Percentiles rank a stretch among this genome's conserved stretches.
phyloP scores from a whole-genome alignment of 2,113 vertebrate genomes.

The Vulpes lagopus region DNA sequence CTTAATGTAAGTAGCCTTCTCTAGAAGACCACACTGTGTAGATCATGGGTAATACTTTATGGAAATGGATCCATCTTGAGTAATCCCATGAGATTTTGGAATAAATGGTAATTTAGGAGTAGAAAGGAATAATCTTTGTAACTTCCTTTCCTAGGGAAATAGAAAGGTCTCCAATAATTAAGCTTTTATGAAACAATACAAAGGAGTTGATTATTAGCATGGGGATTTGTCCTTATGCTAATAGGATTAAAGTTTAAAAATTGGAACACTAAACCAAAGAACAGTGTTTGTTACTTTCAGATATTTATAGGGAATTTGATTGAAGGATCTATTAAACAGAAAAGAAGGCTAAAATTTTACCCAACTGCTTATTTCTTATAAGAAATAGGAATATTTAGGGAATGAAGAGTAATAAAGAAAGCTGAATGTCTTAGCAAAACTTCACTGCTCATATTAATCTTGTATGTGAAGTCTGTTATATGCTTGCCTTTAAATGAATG shows the following conservation, averaged over 20 bases:
- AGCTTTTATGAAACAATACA: conserved; percentile 49
- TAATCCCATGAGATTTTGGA: background rate
- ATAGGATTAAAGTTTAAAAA: conserved; percentile 61
- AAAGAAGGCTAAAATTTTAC: conserved; percentile 27
- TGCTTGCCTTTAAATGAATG: conserved; percentile 70
- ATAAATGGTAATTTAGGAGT: background rate
- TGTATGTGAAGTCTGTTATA: conserved; percentile 57
- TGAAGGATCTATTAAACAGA: background rate
- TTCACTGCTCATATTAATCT: conserved; percentile 62
- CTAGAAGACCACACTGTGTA: background rate
- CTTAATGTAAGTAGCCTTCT: background rate
- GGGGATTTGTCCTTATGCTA: conserved; percentile 21
- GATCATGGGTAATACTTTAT: background rate
- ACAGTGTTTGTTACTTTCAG: background rate
- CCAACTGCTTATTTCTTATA: conserved; percentile 34
- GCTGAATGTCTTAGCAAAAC: conserved; percentile 43
- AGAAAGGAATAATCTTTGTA: background rate
- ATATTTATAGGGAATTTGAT: background rate
- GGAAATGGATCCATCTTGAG: background rate
- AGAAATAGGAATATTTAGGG: conserved; percentile 33
- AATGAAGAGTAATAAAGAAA: conserved; percentile 27
- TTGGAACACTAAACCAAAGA: background rate
- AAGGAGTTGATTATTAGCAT: conserved; percentile 27
- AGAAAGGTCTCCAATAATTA: conserved; percentile 34
- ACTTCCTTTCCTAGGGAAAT: background rate